These are phyloP conservation scores for Aurelia sp. DNA, from an alignment of 30 jellyfish, hydroid and myxozoan species.

Conservation along the genomic window DNA sequence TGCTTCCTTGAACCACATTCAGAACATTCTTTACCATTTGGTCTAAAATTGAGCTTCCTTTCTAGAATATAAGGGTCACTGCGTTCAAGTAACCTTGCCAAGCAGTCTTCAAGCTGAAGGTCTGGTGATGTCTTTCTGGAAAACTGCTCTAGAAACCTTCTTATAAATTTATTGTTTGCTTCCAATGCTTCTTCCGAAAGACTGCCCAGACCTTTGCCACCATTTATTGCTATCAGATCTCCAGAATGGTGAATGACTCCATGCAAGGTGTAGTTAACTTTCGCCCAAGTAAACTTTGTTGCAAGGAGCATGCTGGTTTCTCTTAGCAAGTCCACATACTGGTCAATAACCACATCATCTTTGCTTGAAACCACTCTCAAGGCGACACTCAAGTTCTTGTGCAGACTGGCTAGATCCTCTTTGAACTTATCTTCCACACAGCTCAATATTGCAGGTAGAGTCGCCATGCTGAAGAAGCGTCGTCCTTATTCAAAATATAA, in stretches of 20 bases:
- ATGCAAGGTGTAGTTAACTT: conserved; percentile 16
- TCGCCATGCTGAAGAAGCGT: too few relatives aligned
- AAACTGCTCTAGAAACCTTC: not conserved
- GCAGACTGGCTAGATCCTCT: not conserved
- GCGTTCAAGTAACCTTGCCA: not conserved
- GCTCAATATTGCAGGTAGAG: too few relatives aligned
- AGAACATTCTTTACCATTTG: too few relatives aligned
- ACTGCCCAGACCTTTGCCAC: conserved; percentile 5
- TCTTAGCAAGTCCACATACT: not conserved
- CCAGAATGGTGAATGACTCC: conserved; percentile 5
- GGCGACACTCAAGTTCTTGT: not conserved
- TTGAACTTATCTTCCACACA: not conserved
- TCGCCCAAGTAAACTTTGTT: not conserved
- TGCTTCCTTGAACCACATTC: too few relatives aligned
- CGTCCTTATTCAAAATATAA: too few relatives aligned
- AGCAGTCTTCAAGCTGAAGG: not conserved
- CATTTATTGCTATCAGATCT: not conserved
- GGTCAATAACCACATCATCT: not conserved
- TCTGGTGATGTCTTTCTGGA: not conserved
- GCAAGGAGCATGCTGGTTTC: not conserved
- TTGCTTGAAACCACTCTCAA: not conserved
- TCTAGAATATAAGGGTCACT: not conserved
- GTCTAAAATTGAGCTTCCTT: too few relatives aligned
- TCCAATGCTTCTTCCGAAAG: conserved; percentile 11
- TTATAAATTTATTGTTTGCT: not conserved